Percentiles rank a stretch among this genome's conserved stretches.
Evolutionary conservation across 2,797 vertebrate species (phyloP).

Genomic region (Enteromius paludinosus): DNA sequence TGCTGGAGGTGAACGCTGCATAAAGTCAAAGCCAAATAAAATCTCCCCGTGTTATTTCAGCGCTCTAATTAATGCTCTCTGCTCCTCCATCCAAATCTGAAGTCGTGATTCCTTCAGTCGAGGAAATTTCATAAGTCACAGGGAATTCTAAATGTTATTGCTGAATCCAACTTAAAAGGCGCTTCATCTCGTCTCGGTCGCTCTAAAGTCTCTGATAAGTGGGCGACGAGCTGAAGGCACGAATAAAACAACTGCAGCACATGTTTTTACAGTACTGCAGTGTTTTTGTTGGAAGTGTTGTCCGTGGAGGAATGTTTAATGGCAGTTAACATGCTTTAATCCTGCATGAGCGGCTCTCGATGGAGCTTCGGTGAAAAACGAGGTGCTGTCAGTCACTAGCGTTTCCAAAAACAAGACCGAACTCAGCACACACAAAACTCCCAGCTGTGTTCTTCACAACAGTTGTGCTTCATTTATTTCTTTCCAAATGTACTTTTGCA

Average conservation of each 20-base stretch:
- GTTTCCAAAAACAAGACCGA: no score
- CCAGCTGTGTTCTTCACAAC: neutral
- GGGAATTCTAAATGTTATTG: conserved; percentile 21
- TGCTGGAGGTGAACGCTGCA: conserved; percentile 48
- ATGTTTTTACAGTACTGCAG: conserved; percentile 15
- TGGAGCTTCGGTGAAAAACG: conserved; percentile 25
- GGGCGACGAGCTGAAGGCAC: conserved; percentile 10
- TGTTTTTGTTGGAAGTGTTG: conserved; percentile 49
- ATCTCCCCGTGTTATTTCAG: conserved; percentile 68
- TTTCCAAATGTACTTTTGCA: neutral
- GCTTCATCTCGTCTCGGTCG: neutral
- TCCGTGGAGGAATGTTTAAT: conserved; percentile 27
- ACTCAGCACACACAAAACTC: neutral
- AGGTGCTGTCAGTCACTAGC: conserved; percentile 26
- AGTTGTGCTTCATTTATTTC: neutral
- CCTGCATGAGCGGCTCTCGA: neutral
- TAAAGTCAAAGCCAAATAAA: conserved; percentile 65
- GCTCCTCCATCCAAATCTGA: conserved; percentile 49
- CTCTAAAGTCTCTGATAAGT: conserved; percentile 2
- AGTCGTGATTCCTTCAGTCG: conserved; percentile 46
- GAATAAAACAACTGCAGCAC: conserved; percentile 21
- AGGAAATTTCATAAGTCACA: conserved; percentile 32
- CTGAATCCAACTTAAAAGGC: neutral
- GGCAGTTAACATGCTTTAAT: conserved; percentile 31
- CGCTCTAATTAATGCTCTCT: conserved; percentile 64